Percentiles rank a stretch among this genome's conserved stretches.
Conservation (phyloP, 2,797 vertebrate species). For the Myripristis murdjan region DNA sequence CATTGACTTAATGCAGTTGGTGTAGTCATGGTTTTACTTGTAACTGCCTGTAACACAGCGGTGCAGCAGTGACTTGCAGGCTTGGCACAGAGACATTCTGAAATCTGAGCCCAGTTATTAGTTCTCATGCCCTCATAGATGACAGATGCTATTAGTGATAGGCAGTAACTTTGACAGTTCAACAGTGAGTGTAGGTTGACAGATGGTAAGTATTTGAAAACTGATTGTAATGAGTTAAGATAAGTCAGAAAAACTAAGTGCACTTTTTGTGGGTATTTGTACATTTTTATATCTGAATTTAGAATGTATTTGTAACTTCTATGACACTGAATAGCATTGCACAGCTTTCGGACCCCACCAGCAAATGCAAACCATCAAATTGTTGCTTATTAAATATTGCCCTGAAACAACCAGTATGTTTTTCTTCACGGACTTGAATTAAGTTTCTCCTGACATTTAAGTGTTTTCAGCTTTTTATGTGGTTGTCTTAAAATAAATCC, state of each 20-base stretch:
- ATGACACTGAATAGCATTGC: too few relatives aligned
- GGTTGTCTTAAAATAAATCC: too few relatives aligned
- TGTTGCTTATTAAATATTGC: too few relatives aligned
- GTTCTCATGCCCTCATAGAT: slow-evolving; percentile 66
- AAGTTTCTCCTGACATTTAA: too few relatives aligned
- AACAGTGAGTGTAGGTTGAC: slow-evolving; percentile 44
- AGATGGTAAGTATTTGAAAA: slow-evolving; percentile 42
- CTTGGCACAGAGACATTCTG: slow-evolving; percentile 63
- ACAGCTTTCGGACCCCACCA: too few relatives aligned
- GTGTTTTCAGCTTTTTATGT: too few relatives aligned
- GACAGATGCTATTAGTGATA: slow-evolving; percentile 65
- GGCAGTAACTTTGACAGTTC: slow-evolving; percentile 39
- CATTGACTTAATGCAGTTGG: slow-evolving; percentile 52
- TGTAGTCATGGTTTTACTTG: slow-evolving; percentile 47
- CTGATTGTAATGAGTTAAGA: slow-evolving; percentile 42
- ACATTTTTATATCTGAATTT: too few relatives aligned
- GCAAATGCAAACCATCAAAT: too few relatives aligned
- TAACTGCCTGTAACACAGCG: slow-evolving; percentile 58
- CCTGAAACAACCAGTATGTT: too few relatives aligned
- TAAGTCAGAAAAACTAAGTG: slow-evolving; percentile 49
- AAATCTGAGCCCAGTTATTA: slow-evolving; percentile 68
- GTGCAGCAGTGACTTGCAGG: slow-evolving; percentile 41
- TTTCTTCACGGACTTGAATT: too few relatives aligned
- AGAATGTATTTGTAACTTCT: too few relatives aligned
- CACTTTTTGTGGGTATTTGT: too few relatives aligned